Evolutionary conservation across 2,888 invertebrate genomes (phyloP), one percentile per base, ranked within the genome.

Genomic region (Coremacera marginata): DNA sequence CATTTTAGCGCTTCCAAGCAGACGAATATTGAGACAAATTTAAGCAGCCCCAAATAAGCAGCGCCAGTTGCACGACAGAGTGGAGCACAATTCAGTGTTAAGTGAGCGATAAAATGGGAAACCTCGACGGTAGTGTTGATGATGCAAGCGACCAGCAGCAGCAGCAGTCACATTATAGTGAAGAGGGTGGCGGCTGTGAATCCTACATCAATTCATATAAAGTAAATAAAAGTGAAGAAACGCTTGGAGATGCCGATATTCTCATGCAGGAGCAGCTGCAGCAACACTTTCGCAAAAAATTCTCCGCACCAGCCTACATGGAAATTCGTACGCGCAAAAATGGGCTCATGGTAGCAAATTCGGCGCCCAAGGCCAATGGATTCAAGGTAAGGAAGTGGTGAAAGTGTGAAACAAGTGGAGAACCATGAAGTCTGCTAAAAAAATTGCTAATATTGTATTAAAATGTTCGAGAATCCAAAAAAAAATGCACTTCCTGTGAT

Each of bases 301-400:
- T 85, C 75, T 84, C 86, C 44, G 80, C 86, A 57, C 84, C 86
- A 78, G 87, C 86, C 0, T 86, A 86, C 73, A 84, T 82, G 52
- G 82, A 87, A 81, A 86, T 87, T 67, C 86, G 87, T 63, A 84
- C 86, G 73, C 82, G 85, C 74, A 84, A 82, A 80, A 84, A 84
- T 75, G 82, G 82, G 67, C 81, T 81, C 75, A 83, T 82, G 78
- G 81, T 77, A 44, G 74, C 78, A 65, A 65, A 72, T 4, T 57
- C 49, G 49, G 57, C 57, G 5, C 70, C 34, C 9, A 78, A 73
- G 19, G 83, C 82, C 65, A 81, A 82, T 8, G 81, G 80, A 76
- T 78, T 82, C 80, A 86, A 87, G 87, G 87, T 87, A 83, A 86
- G 82, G 1, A 11, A 65, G 31, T 65, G 65, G 31, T 3, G 16